A percentile compares a stretch with the other conserved stretches of the same genome.
Evolutionary conservation across 2,797 vertebrate species (phyloP).

Genomic region (Fistularia commersonii): DNA sequence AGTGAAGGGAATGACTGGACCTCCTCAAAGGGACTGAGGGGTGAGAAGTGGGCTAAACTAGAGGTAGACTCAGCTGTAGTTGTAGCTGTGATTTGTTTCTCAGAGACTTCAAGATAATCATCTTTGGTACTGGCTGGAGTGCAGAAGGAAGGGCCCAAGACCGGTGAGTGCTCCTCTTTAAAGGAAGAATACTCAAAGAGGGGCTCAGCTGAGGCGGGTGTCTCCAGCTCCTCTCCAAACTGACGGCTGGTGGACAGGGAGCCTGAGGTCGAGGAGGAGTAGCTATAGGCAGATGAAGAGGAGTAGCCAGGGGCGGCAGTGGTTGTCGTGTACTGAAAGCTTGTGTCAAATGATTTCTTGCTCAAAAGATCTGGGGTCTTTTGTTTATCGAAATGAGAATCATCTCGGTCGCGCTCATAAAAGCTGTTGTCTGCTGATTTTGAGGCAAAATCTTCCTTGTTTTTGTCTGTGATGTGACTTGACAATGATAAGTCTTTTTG

Average conservation of each 20-base stretch:
- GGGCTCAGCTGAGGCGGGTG: constrained; percentile 70
- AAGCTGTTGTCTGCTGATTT: constrained; percentile 62
- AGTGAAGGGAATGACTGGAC: constrained; percentile 69
- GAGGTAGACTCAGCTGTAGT: constrained; percentile 74
- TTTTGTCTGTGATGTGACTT: constrained; percentile 40
- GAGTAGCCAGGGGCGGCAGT: constrained; percentile 72
- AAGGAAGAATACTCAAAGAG: constrained; percentile 82
- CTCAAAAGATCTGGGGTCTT: constrained; percentile 54
- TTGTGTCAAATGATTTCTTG: constrained; percentile 71
- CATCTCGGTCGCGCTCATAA: constrained; percentile 51
- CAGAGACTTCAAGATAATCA: constrained; percentile 90
- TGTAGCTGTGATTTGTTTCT: constrained; percentile 70
- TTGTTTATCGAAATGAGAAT: constrained; percentile 65
- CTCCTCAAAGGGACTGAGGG: constrained; percentile 77
- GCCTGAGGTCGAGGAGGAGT: constrained; percentile 83
- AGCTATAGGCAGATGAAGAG: constrained; percentile 81
- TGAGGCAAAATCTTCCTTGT: constrained; percentile 46
- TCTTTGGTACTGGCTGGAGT: constrained; percentile 75
- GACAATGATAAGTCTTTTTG: constrained; percentile 54
- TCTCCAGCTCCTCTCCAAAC: constrained; percentile 78
- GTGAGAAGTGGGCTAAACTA: constrained; percentile 77
- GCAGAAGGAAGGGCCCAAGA: constrained; percentile 66
- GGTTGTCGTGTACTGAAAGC: constrained; percentile 75
- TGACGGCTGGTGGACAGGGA: constrained; percentile 81
- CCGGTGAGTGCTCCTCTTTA: constrained; percentile 77